A percentile compares a stretch with the other conserved stretches of the same genome.
Evolutionary conservation across 1,140 invertebrate genomes (phyloP).

Genomic region (Brevipalpus yothersi): DNA sequence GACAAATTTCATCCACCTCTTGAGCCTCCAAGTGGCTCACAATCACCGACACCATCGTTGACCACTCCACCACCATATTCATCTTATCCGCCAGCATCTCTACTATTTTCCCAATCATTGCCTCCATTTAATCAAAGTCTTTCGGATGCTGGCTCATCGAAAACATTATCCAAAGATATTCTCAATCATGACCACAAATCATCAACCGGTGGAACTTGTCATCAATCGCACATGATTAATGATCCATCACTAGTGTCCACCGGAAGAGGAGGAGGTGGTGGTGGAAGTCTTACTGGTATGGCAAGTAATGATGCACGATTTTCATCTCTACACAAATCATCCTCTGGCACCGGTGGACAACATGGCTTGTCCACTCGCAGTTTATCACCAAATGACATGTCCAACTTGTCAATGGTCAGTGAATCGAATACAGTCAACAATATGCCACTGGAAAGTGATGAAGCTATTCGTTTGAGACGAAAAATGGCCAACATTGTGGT

Average conservation of each 20-base stretch:
- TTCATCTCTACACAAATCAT: neutral
- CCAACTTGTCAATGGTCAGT: conserved; percentile 4
- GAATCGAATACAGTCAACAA: neutral
- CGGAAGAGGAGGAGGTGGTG: neutral
- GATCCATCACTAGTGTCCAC: no score
- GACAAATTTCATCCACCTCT: neutral
- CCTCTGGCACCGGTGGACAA: neutral
- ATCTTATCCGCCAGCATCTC: neutral
- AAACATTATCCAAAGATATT: neutral
- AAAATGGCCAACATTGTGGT: neutral
- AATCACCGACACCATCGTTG: conserved; percentile 2
- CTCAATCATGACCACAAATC: no score
- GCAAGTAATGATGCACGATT: neutral
- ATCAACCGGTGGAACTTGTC: no score
- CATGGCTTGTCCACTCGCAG: neutral
- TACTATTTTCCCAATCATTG: neutral
- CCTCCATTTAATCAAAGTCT: neutral
- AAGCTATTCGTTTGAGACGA: neutral
- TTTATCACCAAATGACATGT: conserved; percentile 9
- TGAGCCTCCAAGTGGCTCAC: neutral
- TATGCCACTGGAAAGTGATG: neutral
- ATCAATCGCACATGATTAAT: no score
- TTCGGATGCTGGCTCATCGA: neutral
- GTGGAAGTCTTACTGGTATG: no score
- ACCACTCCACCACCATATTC: neutral